A percentile compares a stretch with the other conserved stretches of the same genome.
Conservation (phyloP, 2,113 vertebrate species). For the Rhombomys opimus region DNA sequence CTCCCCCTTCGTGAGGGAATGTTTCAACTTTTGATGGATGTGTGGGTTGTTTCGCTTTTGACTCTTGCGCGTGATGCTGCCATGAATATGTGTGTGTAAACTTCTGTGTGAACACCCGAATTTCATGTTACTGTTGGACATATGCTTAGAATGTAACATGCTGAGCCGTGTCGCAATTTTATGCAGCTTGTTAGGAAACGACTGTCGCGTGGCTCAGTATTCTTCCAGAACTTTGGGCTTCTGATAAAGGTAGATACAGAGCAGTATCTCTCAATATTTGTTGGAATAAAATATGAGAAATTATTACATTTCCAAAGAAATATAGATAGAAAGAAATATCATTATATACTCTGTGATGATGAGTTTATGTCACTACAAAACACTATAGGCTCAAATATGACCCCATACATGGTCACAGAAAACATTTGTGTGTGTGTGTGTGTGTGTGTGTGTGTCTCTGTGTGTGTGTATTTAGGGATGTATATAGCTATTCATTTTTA, state of each 20-base stretch:
- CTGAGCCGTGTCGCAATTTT: neutral
- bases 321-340: neutral
- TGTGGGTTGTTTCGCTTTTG: neutral
- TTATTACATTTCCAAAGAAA: neutral
- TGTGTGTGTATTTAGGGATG: neutral
- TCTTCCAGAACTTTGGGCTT: neutral
- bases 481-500: too few relatives aligned
- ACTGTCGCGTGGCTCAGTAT: neutral
- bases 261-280: neutral
- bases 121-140: neutral
- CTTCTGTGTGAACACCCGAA: neutral
- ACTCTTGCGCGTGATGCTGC: neutral
- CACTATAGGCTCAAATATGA: conserved; percentile 5
- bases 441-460: neutral
- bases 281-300: neutral
- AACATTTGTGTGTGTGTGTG: neutral
- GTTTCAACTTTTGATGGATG: neutral
- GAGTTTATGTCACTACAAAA: neutral
- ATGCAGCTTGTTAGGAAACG: neutral
- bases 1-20: neutral
- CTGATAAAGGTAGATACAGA: neutral
- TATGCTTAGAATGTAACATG: too few relatives aligned
- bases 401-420: neutral
- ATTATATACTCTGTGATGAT: neutral
- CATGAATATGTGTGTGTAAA: neutral